These are phyloP conservation scores for Cyclophora albipunctata DNA, from an alignment of 2,888 invertebrate species.

Conservation along the genomic window DNA sequence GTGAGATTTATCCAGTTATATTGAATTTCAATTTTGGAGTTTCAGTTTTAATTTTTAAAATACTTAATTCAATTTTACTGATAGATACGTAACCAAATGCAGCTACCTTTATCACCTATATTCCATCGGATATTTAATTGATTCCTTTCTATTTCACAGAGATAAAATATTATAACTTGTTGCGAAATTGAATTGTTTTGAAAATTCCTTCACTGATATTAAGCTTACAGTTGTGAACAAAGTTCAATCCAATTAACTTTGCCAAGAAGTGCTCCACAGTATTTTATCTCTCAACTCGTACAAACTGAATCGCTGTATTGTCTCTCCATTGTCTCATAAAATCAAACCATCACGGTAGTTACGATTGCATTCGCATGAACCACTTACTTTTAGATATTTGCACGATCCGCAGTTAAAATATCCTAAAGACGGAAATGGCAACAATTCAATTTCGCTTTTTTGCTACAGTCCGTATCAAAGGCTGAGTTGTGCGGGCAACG, in stretches of 20 bases:
- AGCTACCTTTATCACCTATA: too few species aligned
- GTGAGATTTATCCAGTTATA: too few species aligned
- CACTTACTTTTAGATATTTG: slow-evolving; percentile 54
- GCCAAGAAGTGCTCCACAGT: not conserved
- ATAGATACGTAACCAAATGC: too few species aligned
- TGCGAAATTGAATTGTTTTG: slow-evolving; percentile 59
- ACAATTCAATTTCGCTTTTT: slow-evolving; percentile 75
- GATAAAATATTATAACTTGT: slow-evolving; percentile 9
- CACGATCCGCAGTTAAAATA: slow-evolving; percentile 58
- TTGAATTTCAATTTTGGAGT: too few species aligned
- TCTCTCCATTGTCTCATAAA: slow-evolving; percentile 32
- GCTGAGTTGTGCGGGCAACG: slow-evolving; percentile 50
- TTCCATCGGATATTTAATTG: too few species aligned
- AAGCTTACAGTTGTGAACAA: too few species aligned
- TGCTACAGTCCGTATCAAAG: slow-evolving; percentile 56
- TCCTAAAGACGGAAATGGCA: slow-evolving; percentile 65
- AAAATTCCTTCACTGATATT: slow-evolving; percentile 12
- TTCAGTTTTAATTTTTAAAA: too few species aligned
- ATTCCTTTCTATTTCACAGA: too few species aligned
- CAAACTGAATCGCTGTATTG: slow-evolving; percentile 40
- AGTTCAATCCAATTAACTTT: too few species aligned
- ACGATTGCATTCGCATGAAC: slow-evolving; percentile 58
- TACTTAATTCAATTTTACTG: too few species aligned
- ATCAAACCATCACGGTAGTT: slow-evolving; percentile 58
- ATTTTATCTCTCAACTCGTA: slow-evolving; percentile 11